Evolutionary conservation across 2,113 vertebrate species (phyloP), one percentile per base, ranked within the genome.

Genomic region (Sula dactylatra): DNA sequence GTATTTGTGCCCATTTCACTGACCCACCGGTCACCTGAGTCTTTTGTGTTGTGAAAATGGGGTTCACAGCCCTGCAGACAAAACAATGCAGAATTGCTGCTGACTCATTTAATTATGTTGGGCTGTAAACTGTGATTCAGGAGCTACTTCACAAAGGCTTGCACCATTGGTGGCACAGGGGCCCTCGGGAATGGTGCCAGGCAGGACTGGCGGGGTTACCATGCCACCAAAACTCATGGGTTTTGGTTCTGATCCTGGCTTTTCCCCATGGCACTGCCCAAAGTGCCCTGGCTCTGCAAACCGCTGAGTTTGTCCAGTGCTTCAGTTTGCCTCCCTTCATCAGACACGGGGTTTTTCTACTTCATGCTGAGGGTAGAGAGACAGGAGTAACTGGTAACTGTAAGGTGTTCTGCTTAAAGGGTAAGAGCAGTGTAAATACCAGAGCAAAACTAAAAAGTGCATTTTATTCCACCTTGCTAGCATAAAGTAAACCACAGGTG

Each of bases 151-250:
- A 24, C 42, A 36, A 55, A 29, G 36, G 11, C 20, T 88, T 79
- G 73, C 19, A 4, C n/a, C 4, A 0, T 16, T 1, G 2, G 36
- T 70, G 66, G 47, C 31, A 44, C 0, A 0, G 5, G 34, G 10
- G 56, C 16, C 21, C n/a, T 64, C 2, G 0, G 52, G 27, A 21
- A n/a, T 3, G 2, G 32, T 17, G 32, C 62, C n/a, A 72, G 20
- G 71, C 27, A 27, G 52, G 56, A 81, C 4, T 5, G 2, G 40
- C 69, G 59, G 26, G 36, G 16, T 65, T 26, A 22, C 34, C 40
- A 69, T 7, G 5, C 34, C 44, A 52, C 32, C 3, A 29, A 29
- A 56, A 31, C 22, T 45, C 54, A 24, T 0, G 3, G 29, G 6
- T 5, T 82, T 88, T 36, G 3, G 25, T 67, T 80, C 40, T 47